Evolutionary conservation across 2,888 invertebrate genomes (phyloP), one percentile per base, ranked within the genome.

Genomic region (Boloria selene): DNA sequence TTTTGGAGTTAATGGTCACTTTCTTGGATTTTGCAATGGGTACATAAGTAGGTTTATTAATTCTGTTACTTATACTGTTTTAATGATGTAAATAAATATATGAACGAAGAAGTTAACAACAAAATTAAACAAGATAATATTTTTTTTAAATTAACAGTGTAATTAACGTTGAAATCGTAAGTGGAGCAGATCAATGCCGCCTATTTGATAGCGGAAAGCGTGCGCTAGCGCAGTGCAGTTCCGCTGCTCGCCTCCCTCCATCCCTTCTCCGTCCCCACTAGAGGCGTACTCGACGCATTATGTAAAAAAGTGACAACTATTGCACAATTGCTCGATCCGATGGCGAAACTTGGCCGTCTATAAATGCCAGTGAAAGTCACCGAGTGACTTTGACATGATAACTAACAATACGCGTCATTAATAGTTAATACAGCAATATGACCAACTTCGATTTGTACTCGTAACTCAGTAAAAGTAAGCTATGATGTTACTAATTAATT

Each of bases 361-460:
- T 83, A 85, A 87, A 88, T 87, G 88, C 81, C 87, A 86, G 91
- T 89, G 91, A 92, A 92, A 92, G 91, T 89, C 84, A 84, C 82
- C 83, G 79, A 83, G 83, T 87, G 85, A 90, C 90, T 91, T 87
- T 85, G 87, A 86, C 86, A 86, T 82, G 85, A 80, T 82, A 73
- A 75, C 72, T 74, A 72, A 71, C 69, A 81, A 76, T 78, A 77
- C 77, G 72, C 72, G 73, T 74, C 76, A 73, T 74, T 76, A 75
- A 76, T 76, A 72, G 73, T 75, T 76, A 75, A 75, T 76, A 73
- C 72, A 70, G 68, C 63, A 71, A 71, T 76, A 74, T 72, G 69
- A 54, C 14, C 13, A 47, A 65, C n/a, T 59, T 60, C 58, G 13
- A 59, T 60, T 61, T 2, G n/a, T n/a, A 22, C 22, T 22, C 22